Evolutionary conservation across 64 coral and sea anemone genomes (phyloP).

Genomic region (Catalaphyllia jardinei): DNA sequence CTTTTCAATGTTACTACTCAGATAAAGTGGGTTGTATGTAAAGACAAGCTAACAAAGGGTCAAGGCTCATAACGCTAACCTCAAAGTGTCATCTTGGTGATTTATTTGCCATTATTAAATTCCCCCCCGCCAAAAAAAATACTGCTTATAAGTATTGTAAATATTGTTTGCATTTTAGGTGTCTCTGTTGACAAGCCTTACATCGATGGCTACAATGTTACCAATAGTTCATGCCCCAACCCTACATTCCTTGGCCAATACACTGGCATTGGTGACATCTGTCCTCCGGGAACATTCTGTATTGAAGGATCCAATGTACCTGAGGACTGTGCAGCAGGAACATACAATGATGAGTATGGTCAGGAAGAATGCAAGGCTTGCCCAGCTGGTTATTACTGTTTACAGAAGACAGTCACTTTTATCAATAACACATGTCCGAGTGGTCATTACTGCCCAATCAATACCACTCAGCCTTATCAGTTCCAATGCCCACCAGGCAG

Average conservation of each 20-base stretch:
- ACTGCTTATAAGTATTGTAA: too few species aligned
- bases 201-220: constrained; percentile 85
- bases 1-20: too few species aligned
- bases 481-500: constrained; percentile 80
- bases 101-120: too few species aligned
- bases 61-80: too few species aligned
- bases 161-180: constrained; percentile 38
- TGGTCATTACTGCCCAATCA: constrained; percentile 89
- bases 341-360: constrained; percentile 86
- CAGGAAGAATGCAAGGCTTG: constrained; percentile 83
- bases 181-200: constrained; percentile 78
- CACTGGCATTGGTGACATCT: constrained; percentile 96
- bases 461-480: constrained; percentile 64
- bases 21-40: too few species aligned
- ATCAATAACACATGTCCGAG: constrained; percentile 72
- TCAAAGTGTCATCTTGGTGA: too few species aligned
- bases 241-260: constrained; percentile 91
- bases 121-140: too few species aligned
- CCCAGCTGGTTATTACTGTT: constrained; percentile 84
- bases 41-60: too few species aligned
- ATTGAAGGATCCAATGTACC: constrained; percentile 53
- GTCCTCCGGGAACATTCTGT: constrained; percentile 90
- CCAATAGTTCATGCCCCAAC: constrained; percentile 83
- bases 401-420: constrained; percentile 55
- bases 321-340: constrained; percentile 69